Evolutionary conservation across 2,113 vertebrate species (phyloP).

Genomic region (Chunga burmeisteri): DNA sequence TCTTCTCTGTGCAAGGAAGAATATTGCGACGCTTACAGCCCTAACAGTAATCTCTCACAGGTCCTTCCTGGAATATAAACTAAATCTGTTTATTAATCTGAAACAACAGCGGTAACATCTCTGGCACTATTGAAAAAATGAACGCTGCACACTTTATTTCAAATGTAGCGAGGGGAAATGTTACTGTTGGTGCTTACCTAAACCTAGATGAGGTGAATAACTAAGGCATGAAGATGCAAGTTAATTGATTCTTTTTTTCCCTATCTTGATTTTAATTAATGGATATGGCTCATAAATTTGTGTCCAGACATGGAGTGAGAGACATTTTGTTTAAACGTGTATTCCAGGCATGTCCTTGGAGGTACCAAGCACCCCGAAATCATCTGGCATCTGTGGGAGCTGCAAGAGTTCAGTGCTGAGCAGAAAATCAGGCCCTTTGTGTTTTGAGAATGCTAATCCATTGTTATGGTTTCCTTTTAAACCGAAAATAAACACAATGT

Average conservation of each 20-base stretch:
- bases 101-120: neutral
- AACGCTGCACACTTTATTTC: neutral
- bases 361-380: neutral
- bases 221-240: neutral
- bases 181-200: neutral
- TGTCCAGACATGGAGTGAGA: neutral
- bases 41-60: neutral
- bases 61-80: neutral
- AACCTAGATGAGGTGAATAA: neutral
- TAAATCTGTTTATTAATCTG: neutral
- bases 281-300: neutral
- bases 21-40: neutral
- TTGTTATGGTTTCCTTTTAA: conserved; percentile 64
- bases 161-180: neutral
- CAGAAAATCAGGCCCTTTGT: conserved; percentile 55
- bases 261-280: neutral
- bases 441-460: conserved; percentile 53
- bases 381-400: neutral
- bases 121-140: neutral
- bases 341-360: neutral
- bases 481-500: conserved; percentile 17
- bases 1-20: neutral
- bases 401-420: neutral
- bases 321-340: neutral
- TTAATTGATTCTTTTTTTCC: neutral